Base-by-base conservation (phyloP, 1,140 invertebrate species). In the Delia radicum region DNA sequence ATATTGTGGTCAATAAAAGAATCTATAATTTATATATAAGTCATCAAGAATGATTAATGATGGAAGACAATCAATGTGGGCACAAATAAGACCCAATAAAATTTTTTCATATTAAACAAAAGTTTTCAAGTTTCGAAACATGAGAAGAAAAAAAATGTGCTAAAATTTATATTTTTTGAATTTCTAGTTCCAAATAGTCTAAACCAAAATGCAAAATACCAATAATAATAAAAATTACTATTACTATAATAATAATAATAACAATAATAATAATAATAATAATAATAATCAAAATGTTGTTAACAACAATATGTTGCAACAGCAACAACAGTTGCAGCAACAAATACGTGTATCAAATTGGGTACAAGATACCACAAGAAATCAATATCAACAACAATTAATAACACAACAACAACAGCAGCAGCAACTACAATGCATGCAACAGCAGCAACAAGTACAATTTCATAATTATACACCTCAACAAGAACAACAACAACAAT, bases 251-350 rank as follows among this genome's bases (percentile, higher is more conserved):
- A 74, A 33, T 21, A 65, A 69, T 26, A 74, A 69, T 33, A 74
- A 61, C 18, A 61, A 69, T n/a, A 55, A 74, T 29, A 69, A 78
- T 77, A 81, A 65, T 62, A 79, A 77, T 73, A 78, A 78, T 74
- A 79, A 46, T 79, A 79, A 29, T 75, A 77, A 28, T 80, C 79
- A 24, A 72, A 79, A 73, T 77, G 79, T 33, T 78, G 75, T 26
- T 75, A 78, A 61, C 75, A 75, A 48, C 61, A 77, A 76, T 73
- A 75, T 55, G 18, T 33, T 31, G 46, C 73, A 78, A 79, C 79
- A 75, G 73, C 73, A 74, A 62, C 77, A 78, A 29, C 77, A 79
- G 31, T 76, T 78, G 42, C 80, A 73, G 21, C 79, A 80, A 26
- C 80, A 80, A 65, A 67, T 77, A 13, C 78, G 73, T 76, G 71